A percentile compares a stretch with the other conserved stretches of the same genome.
Conservation (phyloP, 2,888 invertebrate genomes). For the Platycheirus albimanus region DNA sequence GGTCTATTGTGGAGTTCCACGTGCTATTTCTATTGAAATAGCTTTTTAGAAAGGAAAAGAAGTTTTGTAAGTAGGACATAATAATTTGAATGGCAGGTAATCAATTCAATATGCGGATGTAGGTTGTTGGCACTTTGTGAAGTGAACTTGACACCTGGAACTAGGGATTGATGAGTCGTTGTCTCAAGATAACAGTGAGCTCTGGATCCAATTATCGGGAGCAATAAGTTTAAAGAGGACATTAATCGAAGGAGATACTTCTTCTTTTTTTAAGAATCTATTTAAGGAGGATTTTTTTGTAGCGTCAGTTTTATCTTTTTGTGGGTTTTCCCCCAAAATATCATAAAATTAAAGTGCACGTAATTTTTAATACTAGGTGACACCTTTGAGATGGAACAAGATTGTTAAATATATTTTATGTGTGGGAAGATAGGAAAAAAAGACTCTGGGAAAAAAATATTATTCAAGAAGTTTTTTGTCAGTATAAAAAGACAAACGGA, state of each 20-base stretch:
- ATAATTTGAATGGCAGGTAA: constrained; percentile 30
- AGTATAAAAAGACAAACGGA: too few species aligned
- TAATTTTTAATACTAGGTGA: constrained; percentile 70
- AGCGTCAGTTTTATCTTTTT: not conserved
- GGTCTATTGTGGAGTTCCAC: constrained; percentile 43
- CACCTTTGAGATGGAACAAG: constrained; percentile 51
- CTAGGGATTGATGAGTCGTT: constrained; percentile 2
- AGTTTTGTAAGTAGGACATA: not conserved
- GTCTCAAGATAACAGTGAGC: not conserved
- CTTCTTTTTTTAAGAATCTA: constrained; percentile 12
- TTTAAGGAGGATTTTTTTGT: constrained; percentile 39
- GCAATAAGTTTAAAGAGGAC: constrained; percentile 36
- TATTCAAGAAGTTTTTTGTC: too few species aligned
- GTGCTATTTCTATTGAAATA: constrained; percentile 32
- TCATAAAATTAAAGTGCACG: constrained; percentile 48
- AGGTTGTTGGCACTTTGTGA: constrained; percentile 31
- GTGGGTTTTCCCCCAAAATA: constrained; percentile 18
- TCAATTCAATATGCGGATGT: constrained; percentile 55
- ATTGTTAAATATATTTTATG: constrained; percentile 60
- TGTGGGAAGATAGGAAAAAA: constrained; percentile 55
- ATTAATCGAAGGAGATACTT: constrained; percentile 22
- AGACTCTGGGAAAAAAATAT: constrained; percentile 4
- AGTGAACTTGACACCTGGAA: constrained; percentile 53
- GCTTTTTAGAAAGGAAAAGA: constrained; percentile 2
- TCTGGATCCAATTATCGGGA: constrained; percentile 59